Evolutionary conservation across 2,797 vertebrate species (phyloP).

Genomic region (Xenopus petersii): DNA sequence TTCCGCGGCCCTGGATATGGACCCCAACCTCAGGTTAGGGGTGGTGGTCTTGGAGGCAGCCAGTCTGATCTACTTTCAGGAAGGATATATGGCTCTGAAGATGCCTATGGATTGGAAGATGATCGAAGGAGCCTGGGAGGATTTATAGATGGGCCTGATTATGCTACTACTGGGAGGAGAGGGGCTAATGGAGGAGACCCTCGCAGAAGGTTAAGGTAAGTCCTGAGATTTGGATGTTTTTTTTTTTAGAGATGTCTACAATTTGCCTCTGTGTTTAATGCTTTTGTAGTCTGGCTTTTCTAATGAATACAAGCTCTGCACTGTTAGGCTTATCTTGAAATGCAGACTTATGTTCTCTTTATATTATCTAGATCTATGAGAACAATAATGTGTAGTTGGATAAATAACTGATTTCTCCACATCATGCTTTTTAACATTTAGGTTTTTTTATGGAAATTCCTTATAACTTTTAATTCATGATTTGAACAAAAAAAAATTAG

Average conservation of each 20-base stretch:
- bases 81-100: constrained; percentile 31
- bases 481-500: no score
- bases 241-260: neutral
- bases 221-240: no score
- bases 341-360: no score
- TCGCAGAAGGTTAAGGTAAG: constrained; percentile 31
- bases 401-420: no score
- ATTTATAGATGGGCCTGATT: constrained; percentile 36
- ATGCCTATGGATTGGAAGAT: constrained; percentile 40
- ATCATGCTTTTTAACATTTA: no score
- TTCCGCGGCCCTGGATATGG: constrained; percentile 41
- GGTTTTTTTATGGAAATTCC: no score
- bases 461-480: no score
- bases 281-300: no score
- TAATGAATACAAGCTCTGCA: no score
- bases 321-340: no score
- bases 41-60: constrained; percentile 36
- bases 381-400: no score
- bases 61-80: constrained; percentile 36
- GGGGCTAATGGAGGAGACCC: constrained; percentile 30
- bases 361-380: no score
- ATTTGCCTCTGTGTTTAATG: neutral
- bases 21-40: constrained; percentile 39
- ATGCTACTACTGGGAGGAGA: constrained; percentile 35
- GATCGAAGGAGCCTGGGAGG: constrained; percentile 40